Conservation (phyloP, 2,113 vertebrate genomes). For the Rhea pennata region DNA sequence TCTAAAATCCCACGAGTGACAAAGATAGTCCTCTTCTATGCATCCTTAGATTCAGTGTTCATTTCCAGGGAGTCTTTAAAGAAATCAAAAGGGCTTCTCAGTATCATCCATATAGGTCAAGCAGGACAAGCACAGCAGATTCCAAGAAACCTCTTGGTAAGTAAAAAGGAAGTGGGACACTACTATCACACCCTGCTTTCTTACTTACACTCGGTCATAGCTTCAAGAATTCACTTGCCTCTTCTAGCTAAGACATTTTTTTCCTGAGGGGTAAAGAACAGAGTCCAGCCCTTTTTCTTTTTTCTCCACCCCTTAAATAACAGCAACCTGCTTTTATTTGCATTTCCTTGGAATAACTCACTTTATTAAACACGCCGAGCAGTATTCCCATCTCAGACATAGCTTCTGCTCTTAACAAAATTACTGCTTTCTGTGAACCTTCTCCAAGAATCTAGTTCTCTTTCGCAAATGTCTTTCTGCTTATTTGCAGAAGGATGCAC, state of each 20-base stretch:
- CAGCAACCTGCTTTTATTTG: not conserved
- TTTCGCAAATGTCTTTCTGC: not conserved
- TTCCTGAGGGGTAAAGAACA: not conserved
- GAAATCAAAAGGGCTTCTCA: not conserved
- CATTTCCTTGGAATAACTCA: not conserved
- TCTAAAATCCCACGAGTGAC: not conserved
- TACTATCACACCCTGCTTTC: not conserved
- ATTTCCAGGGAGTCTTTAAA: not conserved
- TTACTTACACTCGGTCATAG: not conserved
- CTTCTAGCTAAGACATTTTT: not conserved
- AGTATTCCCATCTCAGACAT: not conserved
- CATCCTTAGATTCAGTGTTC: not conserved
- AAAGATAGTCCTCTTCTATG: not conserved
- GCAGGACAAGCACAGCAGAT: not conserved
- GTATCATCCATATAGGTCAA: not conserved
- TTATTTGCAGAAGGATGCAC: not conserved
- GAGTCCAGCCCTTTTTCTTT: not conserved
- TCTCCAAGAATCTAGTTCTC: not conserved
- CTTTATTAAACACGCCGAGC: not conserved
- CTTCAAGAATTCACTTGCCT: not conserved
- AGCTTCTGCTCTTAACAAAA: not conserved
- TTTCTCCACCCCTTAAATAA: not conserved
- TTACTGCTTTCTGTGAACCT: conserved; percentile 11
- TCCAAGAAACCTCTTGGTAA: not conserved
- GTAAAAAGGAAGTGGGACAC: not conserved